Evolutionary conservation across 1,140 invertebrate species (phyloP).

Genomic region (Sinella curviseta): DNA sequence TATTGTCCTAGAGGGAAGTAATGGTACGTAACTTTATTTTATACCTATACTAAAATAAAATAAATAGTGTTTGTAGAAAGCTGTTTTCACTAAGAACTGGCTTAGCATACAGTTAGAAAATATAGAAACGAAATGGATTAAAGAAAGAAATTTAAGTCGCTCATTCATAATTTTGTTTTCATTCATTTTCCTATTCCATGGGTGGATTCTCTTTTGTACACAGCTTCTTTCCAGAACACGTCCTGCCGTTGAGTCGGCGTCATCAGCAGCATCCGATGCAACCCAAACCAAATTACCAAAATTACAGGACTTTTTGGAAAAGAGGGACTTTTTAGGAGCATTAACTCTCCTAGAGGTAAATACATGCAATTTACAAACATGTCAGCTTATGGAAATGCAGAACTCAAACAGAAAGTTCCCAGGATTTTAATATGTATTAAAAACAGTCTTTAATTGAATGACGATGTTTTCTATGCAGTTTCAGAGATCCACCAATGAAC

Average conservation of each 20-base stretch:
- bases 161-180: not conserved
- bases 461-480: constrained; percentile 33
- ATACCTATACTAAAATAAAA: too few relatives aligned
- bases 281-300: constrained; percentile 64
- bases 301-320: constrained; percentile 86
- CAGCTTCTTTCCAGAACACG: constrained; percentile 41
- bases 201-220: too few relatives aligned
- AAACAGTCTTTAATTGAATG: too few relatives aligned
- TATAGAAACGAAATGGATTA: too few relatives aligned
- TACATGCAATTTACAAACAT: constrained; percentile 13
- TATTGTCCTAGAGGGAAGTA: too few relatives aligned
- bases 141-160: too few relatives aligned
- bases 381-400: not conserved
- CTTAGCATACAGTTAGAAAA: too few relatives aligned
- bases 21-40: too few relatives aligned
- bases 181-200: too few relatives aligned
- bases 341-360: constrained; percentile 85
- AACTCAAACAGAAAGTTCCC: not conserved
- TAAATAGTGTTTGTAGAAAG: too few relatives aligned
- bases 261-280: constrained; percentile 50
- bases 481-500: constrained; percentile 39
- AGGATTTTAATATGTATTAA: too few relatives aligned
- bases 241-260: constrained; percentile 26
- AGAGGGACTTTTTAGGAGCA: constrained; percentile 90
- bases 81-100: too few relatives aligned